Base-by-base conservation (phyloP, 2,888 invertebrate genomes). In the Campopleginae sp. region DNA sequence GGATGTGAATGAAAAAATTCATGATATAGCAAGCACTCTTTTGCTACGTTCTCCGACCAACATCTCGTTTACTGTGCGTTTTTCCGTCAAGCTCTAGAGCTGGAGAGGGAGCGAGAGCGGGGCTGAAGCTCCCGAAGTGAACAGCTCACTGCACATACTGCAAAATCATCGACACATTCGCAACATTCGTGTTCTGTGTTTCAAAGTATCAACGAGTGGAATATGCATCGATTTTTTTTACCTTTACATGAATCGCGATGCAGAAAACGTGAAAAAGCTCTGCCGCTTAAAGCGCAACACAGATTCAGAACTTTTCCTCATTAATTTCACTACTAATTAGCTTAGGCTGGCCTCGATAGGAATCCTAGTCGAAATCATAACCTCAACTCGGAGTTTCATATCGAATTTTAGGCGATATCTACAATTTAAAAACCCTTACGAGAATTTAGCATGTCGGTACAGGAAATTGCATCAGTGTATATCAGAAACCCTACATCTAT, bases 1-100 rank as follows among this genome's bases (percentile, higher is more conserved):
- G 63, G 83, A 33, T 71, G 54, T 71, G 33, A 63, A 19, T 65
- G 76, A 33, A 76, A 80, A 72, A 80, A 65, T 72, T 58, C 61
- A 80, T 68, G 80, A 77, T 80, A 77, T 68, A 68, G 46, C 72
- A 61, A 66, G 61, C 66, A 66, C 48, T 17, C 48, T 51, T 54
- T 23, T 31, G 44, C 66, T 58, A 58, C 65, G 48, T 2, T 74
- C 33, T 14, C 6, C 38, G 80, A n/a, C n/a, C n/a, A 75, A 76
- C 63, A 63, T 54, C 80, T 66, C 38, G 65, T 51, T 76, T 31
- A 31, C 33, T 51, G 33, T 71, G 12, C 31, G 23, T 42, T 66
- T 66, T 65, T 8, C 44, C 51, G 23, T 71, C 38, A 19, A 10
- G 19, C 27, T 8, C 23, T 33, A 12, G 17, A 42, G n/a, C 38